phyloP scores from a whole-genome alignment of 2,888 invertebrate genomes.

The Nomada ferruginata region DNA sequence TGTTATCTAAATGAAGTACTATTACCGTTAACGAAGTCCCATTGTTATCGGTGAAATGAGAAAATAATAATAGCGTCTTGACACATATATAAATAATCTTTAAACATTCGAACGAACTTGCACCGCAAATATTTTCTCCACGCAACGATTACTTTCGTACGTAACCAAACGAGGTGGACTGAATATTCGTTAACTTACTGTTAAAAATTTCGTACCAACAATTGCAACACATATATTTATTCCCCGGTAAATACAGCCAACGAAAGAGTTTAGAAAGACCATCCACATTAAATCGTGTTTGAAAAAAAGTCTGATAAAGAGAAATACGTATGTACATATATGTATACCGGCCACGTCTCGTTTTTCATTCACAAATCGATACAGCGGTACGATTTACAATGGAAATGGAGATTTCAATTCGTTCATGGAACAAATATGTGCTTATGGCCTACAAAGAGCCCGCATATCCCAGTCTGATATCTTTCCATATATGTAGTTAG shows the following conservation, averaged over 20 bases:
- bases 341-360: not conserved
- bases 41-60: not conserved
- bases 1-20: not conserved
- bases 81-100: not conserved
- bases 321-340: too few relatives aligned
- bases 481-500: slow-evolving; percentile 47
- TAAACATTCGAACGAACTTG: not conserved
- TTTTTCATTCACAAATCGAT: slow-evolving; percentile 36
- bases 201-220: not conserved
- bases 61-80: too few relatives aligned
- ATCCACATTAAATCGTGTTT: not conserved
- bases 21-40: not conserved
- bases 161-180: too few relatives aligned
- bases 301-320: not conserved
- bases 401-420: slow-evolving; percentile 39
- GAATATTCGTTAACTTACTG: too few relatives aligned
- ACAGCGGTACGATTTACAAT: slow-evolving; percentile 15
- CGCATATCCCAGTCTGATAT: slow-evolving; percentile 70
- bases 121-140: too few relatives aligned
- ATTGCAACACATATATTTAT: not conserved
- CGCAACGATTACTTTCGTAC: too few relatives aligned
- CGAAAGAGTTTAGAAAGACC: not conserved
- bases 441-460: slow-evolving; percentile 62
- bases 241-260: not conserved
- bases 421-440: slow-evolving; percentile 19